Conservation (phyloP, 2,888 invertebrate genomes). For the Acronicta aceris region DNA sequence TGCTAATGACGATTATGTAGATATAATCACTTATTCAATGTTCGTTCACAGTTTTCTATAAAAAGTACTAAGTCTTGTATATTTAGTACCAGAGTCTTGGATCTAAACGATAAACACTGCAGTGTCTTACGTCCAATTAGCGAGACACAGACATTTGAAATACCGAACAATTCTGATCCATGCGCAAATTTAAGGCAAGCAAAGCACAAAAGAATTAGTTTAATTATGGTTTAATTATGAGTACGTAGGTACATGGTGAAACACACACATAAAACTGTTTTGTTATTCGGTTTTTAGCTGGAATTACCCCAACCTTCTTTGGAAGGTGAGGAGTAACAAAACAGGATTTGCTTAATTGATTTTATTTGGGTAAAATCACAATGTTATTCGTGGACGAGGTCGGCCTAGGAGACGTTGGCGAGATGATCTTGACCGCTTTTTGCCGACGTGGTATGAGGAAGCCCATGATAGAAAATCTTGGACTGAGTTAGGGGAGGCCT, state of each 20-base stretch:
- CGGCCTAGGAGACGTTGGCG: too few relatives aligned
- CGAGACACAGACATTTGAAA: slow-evolving; percentile 38
- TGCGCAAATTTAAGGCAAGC: slow-evolving; percentile 55
- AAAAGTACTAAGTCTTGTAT: slow-evolving; percentile 37
- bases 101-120: slow-evolving; percentile 50
- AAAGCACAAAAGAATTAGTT: slow-evolving; percentile 35
- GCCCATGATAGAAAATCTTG: too few relatives aligned
- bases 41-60: slow-evolving; percentile 44
- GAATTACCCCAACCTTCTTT: too few relatives aligned
- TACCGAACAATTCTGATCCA: slow-evolving; percentile 46
- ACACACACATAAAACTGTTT: slow-evolving; percentile 4
- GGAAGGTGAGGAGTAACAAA: too few relatives aligned
- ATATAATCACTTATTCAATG: slow-evolving; percentile 45
- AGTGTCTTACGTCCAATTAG: slow-evolving; percentile 48
- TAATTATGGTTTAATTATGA: slow-evolving; percentile 30
- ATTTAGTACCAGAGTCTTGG: slow-evolving; percentile 45
- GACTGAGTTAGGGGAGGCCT: too few relatives aligned
- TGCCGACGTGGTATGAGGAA: too few relatives aligned
- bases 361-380: too few relatives aligned
- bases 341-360: too few relatives aligned
- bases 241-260: slow-evolving; percentile 26
- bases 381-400: too few relatives aligned
- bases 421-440: too few relatives aligned
- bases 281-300: too few relatives aligned
- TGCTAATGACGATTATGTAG: slow-evolving; percentile 51